These are phyloP conservation scores for Saguinus imperator DNA, from an alignment of 2,113 vertebrate genomes.

Conservation along the genomic window DNA sequence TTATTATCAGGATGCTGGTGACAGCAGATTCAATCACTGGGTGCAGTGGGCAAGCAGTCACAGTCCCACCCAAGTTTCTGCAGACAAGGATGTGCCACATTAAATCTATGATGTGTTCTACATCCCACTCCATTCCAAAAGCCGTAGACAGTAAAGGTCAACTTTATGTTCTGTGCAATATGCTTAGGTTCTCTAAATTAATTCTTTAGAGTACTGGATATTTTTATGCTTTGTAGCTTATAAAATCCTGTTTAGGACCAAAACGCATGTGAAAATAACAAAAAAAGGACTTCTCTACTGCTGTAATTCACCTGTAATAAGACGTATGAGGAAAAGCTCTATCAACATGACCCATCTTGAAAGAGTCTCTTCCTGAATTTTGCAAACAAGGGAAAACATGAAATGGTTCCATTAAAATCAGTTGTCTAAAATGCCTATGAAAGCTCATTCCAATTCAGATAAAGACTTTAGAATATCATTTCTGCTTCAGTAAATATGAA, in stretches of 20 bases:
- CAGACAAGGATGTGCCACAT: slow-evolving; percentile 87
- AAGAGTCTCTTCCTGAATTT: slow-evolving; percentile 62
- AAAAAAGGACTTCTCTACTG: slow-evolving; percentile 50
- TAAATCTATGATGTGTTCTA: slow-evolving; percentile 87
- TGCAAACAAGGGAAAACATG: slow-evolving; percentile 68
- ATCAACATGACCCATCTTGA: slow-evolving; percentile 58
- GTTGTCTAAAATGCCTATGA: slow-evolving; percentile 71
- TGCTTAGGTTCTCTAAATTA: slow-evolving; percentile 89
- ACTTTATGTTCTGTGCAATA: slow-evolving; percentile 91
- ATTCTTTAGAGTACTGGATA: slow-evolving; percentile 83
- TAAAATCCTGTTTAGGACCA: slow-evolving; percentile 81
- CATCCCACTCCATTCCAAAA: slow-evolving; percentile 88
- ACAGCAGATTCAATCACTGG: slow-evolving; percentile 90
- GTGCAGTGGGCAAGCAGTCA: slow-evolving; percentile 84
- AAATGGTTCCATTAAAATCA: slow-evolving; percentile 64
- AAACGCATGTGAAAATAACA: slow-evolving; percentile 79
- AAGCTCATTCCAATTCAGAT: slow-evolving; percentile 71
- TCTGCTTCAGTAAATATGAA: slow-evolving; percentile 78
- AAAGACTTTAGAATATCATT: slow-evolving; percentile 74
- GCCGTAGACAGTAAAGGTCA: slow-evolving; percentile 88
- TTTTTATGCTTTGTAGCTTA: slow-evolving; percentile 85
- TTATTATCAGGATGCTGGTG: slow-evolving; percentile 91
- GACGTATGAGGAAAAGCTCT: slow-evolving; percentile 60
- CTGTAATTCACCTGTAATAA: slow-evolving; percentile 80
- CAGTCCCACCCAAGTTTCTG: slow-evolving; percentile 88